These are phyloP conservation scores for Drosophila quinaria DNA, from an alignment of 2,888 invertebrate genomes.

Conservation along the genomic window DNA sequence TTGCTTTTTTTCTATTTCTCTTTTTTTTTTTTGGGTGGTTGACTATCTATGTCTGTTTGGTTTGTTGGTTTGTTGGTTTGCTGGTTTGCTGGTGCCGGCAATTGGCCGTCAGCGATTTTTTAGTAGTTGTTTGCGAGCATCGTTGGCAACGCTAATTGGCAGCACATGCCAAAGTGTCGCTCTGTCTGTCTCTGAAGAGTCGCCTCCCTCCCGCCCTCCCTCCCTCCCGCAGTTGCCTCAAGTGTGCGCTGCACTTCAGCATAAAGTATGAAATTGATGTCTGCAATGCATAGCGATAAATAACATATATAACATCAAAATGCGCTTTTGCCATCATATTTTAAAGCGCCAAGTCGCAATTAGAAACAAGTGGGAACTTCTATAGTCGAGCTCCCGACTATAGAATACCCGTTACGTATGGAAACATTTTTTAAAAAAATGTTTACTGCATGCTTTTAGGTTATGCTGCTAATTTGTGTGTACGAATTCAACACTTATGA, in stretches of 20 bases:
- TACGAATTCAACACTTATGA: too few species aligned
- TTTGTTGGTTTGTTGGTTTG: neutral
- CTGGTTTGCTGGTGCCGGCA: slow-evolving; percentile 30
- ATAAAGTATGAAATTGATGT: slow-evolving; percentile 3
- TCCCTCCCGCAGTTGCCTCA: slow-evolving; percentile 18
- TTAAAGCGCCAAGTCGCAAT: neutral
- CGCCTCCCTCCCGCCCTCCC: neutral
- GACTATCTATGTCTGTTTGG: slow-evolving; percentile 1
- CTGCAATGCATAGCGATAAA: slow-evolving; percentile 1
- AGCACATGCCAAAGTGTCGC: slow-evolving; percentile 80
- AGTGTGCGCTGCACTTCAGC: slow-evolving; percentile 17
- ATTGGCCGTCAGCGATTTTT: slow-evolving; percentile 69
- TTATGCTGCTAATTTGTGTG: too few species aligned
- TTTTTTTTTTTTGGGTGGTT: slow-evolving; percentile 9
- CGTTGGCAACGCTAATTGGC: slow-evolving; percentile 74
- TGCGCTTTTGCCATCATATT: neutral
- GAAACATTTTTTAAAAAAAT: too few species aligned
- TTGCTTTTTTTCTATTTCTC: slow-evolving; percentile 10
- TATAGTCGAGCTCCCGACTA: too few species aligned
- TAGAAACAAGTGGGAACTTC: neutral
- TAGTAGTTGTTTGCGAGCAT: slow-evolving; percentile 60
- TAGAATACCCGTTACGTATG: too few species aligned
- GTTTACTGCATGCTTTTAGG: too few species aligned
- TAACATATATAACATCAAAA: slow-evolving; percentile 2
- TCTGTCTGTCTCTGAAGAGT: slow-evolving; percentile 24